A percentile compares a stretch with the other conserved stretches of the same genome.
phyloP scores from a whole-genome alignment of 2,113 vertebrate genomes.

The Nycticebus coucang region DNA sequence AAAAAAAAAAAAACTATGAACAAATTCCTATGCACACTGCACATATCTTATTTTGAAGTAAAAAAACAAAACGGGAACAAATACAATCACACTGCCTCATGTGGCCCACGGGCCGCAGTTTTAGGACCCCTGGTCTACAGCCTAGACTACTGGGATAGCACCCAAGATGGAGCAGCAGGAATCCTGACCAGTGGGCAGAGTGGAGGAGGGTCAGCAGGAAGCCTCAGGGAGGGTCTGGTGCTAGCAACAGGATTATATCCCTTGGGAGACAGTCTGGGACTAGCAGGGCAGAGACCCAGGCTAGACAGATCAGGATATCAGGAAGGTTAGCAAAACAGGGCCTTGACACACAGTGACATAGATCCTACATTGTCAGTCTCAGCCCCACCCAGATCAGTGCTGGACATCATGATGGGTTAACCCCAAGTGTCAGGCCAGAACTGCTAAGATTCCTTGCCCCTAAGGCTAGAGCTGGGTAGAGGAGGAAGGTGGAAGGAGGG shows the following conservation, averaged over 20 bases:
- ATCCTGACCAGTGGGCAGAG: background rate
- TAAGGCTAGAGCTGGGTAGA: background rate
- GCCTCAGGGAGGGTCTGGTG: background rate
- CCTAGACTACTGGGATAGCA: background rate
- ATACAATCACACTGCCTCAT: too few species aligned
- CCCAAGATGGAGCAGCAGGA: background rate
- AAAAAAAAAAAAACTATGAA: too few species aligned
- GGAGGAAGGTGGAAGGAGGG: background rate
- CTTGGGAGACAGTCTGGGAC: background rate
- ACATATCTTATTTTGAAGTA: too few species aligned
- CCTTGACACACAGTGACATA: background rate
- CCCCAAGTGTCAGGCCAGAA: background rate
- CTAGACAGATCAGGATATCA: background rate
- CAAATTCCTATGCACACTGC: too few species aligned
- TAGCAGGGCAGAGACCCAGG: background rate
- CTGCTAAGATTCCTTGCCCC: background rate
- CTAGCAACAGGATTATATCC: background rate
- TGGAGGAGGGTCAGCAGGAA: background rate
- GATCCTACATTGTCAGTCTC: background rate
- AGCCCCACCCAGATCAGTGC: background rate
- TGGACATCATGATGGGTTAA: background rate
- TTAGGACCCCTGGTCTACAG: too few species aligned
- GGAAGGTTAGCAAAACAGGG: background rate
- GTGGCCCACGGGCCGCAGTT: too few species aligned
- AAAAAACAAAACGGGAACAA: too few species aligned